These are phyloP conservation scores for Arvicanthis niloticus DNA, from an alignment of 2,113 vertebrate genomes.

Conservation along the genomic window DNA sequence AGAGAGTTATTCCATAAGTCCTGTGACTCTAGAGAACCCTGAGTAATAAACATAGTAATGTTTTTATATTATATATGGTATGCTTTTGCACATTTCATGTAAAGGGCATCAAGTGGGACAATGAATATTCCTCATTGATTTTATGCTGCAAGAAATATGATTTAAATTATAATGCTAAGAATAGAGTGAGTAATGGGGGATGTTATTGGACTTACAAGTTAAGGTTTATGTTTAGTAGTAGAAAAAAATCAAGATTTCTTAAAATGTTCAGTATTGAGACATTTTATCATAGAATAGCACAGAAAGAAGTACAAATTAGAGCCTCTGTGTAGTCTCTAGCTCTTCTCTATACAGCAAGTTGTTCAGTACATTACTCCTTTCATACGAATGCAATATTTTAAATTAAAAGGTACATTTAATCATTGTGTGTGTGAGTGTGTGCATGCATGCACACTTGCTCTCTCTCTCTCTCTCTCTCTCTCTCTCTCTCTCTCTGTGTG, in stretches of 20 bases:
- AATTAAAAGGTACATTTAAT: background rate
- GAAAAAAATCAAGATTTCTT: background rate
- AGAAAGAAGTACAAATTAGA: background rate
- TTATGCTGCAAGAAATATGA: background rate
- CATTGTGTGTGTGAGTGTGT: background rate
- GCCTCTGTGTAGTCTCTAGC: fast-evolving
- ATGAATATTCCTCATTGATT: background rate
- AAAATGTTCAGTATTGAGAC: background rate
- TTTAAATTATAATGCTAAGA: background rate
- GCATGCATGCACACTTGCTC: no score
- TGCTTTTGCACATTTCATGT: background rate
- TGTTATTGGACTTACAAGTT: background rate
- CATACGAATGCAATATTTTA: background rate
- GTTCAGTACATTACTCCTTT: background rate
- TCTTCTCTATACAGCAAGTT: background rate
- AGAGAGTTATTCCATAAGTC: no score
- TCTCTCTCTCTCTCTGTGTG: background rate
- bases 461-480: no score
- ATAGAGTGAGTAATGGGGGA: background rate
- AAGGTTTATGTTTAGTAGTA: background rate
- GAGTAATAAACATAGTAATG: no score
- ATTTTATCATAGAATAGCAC: background rate
- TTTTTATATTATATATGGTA: background rate
- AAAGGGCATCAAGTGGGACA: background rate
- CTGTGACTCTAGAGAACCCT: no score